A percentile compares a stretch with the other conserved stretches of the same genome.
phyloP scores from a whole-genome alignment of 1,140 invertebrate species.

The Temnothorax curvispinosus region DNA sequence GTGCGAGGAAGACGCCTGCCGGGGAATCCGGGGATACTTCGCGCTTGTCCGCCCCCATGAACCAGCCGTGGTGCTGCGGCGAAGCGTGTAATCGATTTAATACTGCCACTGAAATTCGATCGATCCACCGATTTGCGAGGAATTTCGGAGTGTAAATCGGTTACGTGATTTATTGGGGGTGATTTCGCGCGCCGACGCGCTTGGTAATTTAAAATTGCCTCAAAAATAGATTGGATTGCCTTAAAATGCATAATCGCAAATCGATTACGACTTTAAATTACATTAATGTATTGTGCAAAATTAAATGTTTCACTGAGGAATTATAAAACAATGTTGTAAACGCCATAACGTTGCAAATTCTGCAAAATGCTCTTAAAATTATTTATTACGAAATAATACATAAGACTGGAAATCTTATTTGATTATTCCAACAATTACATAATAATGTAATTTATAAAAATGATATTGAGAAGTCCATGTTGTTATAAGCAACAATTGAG shows the following conservation, averaged over 20 bases:
- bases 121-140: conserved; percentile 21
- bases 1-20: conserved; percentile 30
- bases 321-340: conserved; percentile 1
- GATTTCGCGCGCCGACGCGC: conserved; percentile 33
- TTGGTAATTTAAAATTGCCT: conserved; percentile 31
- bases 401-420: background rate
- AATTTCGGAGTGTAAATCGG: conserved; percentile 17
- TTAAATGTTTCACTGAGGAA: conserved; percentile 25
- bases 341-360: background rate
- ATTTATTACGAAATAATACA: background rate
- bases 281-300: background rate
- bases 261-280: conserved; percentile 18
- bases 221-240: conserved; percentile 20
- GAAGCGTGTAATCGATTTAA: conserved; percentile 51
- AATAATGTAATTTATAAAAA: background rate
- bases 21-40: conserved; percentile 42
- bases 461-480: no score
- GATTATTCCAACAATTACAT: background rate
- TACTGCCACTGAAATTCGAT: conserved; percentile 47
- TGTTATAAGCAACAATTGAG: background rate
- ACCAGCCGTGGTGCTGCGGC: conserved; percentile 27
- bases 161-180: conserved; percentile 36
- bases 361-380: background rate
- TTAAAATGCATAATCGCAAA: background rate
- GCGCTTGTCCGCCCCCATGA: background rate